Conservation (phyloP, 2,113 vertebrate genomes). For the Semnopithecus entellus region DNA sequence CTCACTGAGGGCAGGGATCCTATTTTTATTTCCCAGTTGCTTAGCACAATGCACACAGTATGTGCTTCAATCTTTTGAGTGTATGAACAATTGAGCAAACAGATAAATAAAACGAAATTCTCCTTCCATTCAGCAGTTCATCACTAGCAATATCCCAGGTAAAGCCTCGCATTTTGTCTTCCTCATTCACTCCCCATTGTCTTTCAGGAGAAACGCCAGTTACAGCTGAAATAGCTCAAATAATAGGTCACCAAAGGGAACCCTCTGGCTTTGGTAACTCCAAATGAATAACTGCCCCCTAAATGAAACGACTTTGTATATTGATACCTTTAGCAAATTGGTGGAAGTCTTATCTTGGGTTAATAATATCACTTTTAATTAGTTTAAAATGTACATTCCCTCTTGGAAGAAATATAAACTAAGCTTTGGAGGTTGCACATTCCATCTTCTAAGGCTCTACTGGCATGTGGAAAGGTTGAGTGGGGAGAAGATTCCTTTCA, state of each 20-base stretch:
- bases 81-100: neutral
- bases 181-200: neutral
- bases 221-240: neutral
- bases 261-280: neutral
- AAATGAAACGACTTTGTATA: neutral
- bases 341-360: neutral
- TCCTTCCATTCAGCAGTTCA: neutral
- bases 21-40: fast-evolving
- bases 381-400: neutral
- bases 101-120: neutral
- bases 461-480: fast-evolving
- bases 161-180: neutral
- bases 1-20: neutral
- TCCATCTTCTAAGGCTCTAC: neutral
- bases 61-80: neutral
- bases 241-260: neutral
- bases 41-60: neutral
- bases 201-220: neutral
- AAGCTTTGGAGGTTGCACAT: neutral
- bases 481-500: neutral
- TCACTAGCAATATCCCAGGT: neutral
- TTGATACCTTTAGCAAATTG: neutral
- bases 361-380: neutral
- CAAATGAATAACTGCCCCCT: too few relatives aligned
- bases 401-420: neutral